These are phyloP conservation scores for silkworm (Bombyx mori) DNA, from an alignment of 1,140 invertebrate genomes.

Conservation along the genomic window DNA sequence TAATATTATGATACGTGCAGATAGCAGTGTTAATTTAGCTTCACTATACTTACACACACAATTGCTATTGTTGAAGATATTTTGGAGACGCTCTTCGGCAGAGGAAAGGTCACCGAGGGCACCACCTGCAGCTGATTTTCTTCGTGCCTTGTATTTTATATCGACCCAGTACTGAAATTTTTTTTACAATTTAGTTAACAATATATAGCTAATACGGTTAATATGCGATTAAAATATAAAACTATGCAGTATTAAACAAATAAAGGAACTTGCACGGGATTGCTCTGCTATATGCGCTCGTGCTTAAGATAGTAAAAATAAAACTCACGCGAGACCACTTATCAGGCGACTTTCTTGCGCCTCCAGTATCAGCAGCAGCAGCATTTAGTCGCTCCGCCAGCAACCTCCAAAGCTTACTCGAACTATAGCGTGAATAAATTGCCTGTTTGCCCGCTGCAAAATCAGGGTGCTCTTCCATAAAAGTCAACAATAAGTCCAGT, in stretches of 20 bases:
- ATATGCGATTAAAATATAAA: too few relatives aligned
- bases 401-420: conserved; percentile 57
- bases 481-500: conserved; percentile 49
- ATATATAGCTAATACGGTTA: too few relatives aligned
- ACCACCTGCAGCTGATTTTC: conserved; percentile 48
- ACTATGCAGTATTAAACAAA: too few relatives aligned
- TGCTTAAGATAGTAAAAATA: too few relatives aligned
- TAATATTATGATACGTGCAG: too few relatives aligned
- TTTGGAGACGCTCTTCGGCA: conserved; percentile 49
- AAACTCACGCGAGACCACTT: conserved; percentile 50
- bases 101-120: conserved; percentile 46
- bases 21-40: too few relatives aligned
- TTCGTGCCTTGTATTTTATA: conserved; percentile 58
- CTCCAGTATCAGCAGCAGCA: conserved; percentile 41
- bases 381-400: conserved; percentile 56
- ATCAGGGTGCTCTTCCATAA: conserved; percentile 65
- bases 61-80: conserved; percentile 26
- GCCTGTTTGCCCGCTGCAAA: conserved; percentile 61
- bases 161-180: conserved; percentile 57
- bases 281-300: too few relatives aligned
- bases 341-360: conserved; percentile 51
- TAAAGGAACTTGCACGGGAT: too few relatives aligned
- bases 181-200: neutral
- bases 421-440: conserved; percentile 54
- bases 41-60: conserved; percentile 10